phyloP scores from a whole-genome alignment of 2,113 vertebrate species.

The Amphilophus citrinellus region DNA sequence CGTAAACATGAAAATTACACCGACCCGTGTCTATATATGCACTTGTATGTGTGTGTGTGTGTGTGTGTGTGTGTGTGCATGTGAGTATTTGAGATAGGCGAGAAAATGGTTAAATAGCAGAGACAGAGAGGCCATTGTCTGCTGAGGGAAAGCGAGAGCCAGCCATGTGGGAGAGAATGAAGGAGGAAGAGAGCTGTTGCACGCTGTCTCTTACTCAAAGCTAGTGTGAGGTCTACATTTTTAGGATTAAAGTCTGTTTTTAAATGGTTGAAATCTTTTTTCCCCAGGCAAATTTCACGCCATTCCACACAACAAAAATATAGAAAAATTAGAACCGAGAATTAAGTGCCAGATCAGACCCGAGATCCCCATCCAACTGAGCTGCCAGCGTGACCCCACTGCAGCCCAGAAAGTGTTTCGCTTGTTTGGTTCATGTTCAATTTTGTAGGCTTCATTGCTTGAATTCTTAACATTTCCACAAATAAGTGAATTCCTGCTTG shows the following conservation, averaged over 20 bases:
- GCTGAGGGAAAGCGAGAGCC: slow-evolving; percentile 42
- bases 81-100: slow-evolving; percentile 60
- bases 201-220: slow-evolving; percentile 16
- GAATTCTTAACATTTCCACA: slow-evolving; percentile 84
- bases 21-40: slow-evolving; percentile 9
- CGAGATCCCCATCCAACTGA: background rate
- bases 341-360: background rate
- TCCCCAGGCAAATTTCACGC: background rate
- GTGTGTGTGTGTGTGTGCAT: slow-evolving; percentile 10
- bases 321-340: background rate
- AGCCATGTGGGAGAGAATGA: slow-evolving; percentile 55
- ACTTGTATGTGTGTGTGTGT: slow-evolving; percentile 9
- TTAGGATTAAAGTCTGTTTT: slow-evolving; percentile 20
- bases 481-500: slow-evolving; percentile 78
- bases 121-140: slow-evolving; percentile 71
- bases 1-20: slow-evolving; percentile 2
- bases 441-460: slow-evolving; percentile 74
- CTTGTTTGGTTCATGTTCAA: slow-evolving; percentile 63
- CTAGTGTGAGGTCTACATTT: slow-evolving; percentile 12
- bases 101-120: slow-evolving; percentile 53
- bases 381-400: slow-evolving; percentile 33
- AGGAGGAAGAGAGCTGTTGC: slow-evolving; percentile 30
- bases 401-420: slow-evolving; percentile 54
- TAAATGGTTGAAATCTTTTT: background rate
- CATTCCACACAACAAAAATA: slow-evolving; percentile 14